These are phyloP conservation scores for Triplophysa yarkandensis DNA, from an alignment of 2,797 vertebrate species.

Conservation along the genomic window DNA sequence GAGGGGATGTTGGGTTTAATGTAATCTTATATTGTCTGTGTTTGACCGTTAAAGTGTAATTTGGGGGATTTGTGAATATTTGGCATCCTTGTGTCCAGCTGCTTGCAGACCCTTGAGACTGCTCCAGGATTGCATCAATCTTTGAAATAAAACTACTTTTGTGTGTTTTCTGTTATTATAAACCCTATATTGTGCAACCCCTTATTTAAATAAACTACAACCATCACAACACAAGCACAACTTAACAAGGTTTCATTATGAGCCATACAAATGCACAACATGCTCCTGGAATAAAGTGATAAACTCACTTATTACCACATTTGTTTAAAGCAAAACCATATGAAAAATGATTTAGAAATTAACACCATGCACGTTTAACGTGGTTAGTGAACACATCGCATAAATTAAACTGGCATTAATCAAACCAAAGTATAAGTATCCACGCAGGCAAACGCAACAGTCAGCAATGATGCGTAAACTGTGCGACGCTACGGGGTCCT, in stretches of 20 bases:
- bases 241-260: background rate
- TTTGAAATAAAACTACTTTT: constrained; percentile 1
- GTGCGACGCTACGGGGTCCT: constrained; percentile 10
- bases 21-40: no score
- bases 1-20: no score
- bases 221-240: background rate
- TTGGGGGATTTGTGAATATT: no score
- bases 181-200: background rate
- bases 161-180: constrained; percentile 6
- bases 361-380: no score
- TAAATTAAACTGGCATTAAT: background rate
- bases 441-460: constrained; percentile 7
- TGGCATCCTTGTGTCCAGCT: no score
- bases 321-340: no score
- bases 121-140: background rate
- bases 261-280: background rate
- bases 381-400: background rate
- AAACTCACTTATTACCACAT: no score
- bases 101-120: background rate
- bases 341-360: no score
- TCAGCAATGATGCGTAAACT: constrained; percentile 21
- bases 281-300: background rate
- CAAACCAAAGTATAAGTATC: background rate
- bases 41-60: no score
- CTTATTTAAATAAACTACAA: no score